Percentiles rank a stretch among this genome's conserved stretches.
Evolutionary conservation across 2,797 vertebrate species (phyloP).

Genomic region (Chloroceryle amazona): DNA sequence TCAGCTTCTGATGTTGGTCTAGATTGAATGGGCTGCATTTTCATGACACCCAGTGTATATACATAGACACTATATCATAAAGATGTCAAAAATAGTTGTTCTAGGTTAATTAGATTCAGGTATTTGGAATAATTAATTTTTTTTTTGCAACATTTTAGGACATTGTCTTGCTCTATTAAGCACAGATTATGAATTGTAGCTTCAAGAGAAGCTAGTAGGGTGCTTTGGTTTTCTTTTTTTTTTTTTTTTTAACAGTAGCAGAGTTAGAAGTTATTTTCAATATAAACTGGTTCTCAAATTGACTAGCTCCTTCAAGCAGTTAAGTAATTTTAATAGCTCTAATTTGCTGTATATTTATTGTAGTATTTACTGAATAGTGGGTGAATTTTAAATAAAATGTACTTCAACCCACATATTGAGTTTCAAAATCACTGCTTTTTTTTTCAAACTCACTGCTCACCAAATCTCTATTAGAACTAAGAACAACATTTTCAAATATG

Average conservation of each 20-base stretch:
- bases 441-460: background rate
- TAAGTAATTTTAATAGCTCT: background rate
- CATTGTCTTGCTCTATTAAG: background rate
- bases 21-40: background rate
- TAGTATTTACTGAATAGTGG: background rate
- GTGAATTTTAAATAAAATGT: background rate
- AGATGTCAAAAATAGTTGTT: background rate
- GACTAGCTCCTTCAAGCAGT: background rate
- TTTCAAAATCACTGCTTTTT: background rate
- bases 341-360: background rate
- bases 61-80: background rate
- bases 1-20: background rate
- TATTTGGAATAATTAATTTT: background rate
- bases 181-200: background rate
- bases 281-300: background rate
- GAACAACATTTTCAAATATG: background rate
- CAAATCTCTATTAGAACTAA: background rate
- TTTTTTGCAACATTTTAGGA: background rate
- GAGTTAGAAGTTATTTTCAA: background rate
- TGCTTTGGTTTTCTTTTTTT: background rate
- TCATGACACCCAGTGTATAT: background rate
- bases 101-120: background rate
- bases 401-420: background rate
- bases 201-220: background rate
- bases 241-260: background rate